phyloP scores from a whole-genome alignment of 2,113 vertebrate genomes.

The Patagioenas fasciata region DNA sequence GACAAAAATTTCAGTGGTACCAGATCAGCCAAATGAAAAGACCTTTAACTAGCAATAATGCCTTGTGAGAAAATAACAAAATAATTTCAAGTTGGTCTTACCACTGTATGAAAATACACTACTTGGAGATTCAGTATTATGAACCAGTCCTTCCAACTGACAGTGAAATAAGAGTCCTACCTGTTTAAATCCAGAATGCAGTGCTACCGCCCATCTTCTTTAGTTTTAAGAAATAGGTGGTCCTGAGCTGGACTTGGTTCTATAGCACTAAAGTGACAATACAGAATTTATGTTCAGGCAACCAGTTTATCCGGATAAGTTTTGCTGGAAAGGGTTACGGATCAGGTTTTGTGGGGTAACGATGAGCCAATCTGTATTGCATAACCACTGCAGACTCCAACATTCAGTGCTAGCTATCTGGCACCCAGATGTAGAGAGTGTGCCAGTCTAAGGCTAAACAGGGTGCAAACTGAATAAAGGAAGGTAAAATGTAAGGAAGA shows the following conservation, averaged over 20 bases:
- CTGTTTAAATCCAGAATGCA: background rate
- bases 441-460: background rate
- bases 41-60: background rate
- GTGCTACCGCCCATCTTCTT: background rate
- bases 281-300: background rate
- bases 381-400: background rate
- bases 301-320: background rate
- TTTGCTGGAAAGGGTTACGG: background rate
- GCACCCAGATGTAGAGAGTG: background rate
- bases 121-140: background rate
- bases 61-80: background rate
- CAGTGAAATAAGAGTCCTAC: background rate
- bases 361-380: background rate
- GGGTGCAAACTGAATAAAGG: background rate
- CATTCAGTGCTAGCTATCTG: background rate
- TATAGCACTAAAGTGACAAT: background rate
- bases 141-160: background rate
- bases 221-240: background rate
- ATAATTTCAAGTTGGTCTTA: background rate
- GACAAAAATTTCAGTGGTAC: background rate
- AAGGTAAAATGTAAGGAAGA: background rate
- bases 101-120: background rate
- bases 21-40: background rate
- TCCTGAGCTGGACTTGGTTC: background rate
- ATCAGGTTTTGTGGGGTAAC: background rate